phyloP scores from a whole-genome alignment of 1,140 invertebrate species.

The Calosoma granatense region DNA sequence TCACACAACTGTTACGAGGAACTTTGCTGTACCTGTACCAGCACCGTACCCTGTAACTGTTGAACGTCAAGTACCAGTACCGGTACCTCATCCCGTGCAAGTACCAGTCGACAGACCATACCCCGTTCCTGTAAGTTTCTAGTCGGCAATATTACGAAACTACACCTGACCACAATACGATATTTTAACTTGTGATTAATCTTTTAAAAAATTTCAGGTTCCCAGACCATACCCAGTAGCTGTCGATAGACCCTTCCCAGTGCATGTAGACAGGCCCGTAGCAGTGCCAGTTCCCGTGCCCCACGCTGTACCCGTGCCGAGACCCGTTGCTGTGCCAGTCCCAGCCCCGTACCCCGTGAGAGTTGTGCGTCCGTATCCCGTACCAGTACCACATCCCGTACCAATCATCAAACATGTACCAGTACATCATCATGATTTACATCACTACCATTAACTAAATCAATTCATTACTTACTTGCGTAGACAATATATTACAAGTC shows the following conservation, averaged over 20 bases:
- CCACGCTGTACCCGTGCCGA: slow-evolving; percentile 26
- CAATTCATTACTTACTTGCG: too few relatives aligned
- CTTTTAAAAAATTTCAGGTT: slow-evolving; percentile 15
- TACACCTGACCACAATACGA: too few relatives aligned
- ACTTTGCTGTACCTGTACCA: slow-evolving; percentile 23
- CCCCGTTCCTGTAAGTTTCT: slow-evolving; percentile 17
- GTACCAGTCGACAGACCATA: slow-evolving; percentile 19
- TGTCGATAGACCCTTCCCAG: slow-evolving; percentile 23
- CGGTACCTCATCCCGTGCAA: slow-evolving; percentile 19
- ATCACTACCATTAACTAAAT: too few relatives aligned
- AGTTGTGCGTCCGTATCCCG: slow-evolving; percentile 24
- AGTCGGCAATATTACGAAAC: too few relatives aligned
- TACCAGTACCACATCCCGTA: slow-evolving; percentile 22
- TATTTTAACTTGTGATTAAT: too few relatives aligned
- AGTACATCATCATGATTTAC: too few relatives aligned
- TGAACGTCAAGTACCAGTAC: slow-evolving; percentile 23
- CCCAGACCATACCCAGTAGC: slow-evolving; percentile 35
- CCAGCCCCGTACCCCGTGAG: slow-evolving; percentile 21
- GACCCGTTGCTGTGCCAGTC: slow-evolving; percentile 23
- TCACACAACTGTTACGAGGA: slow-evolving; percentile 28
- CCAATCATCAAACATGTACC: slow-evolving; percentile 16
- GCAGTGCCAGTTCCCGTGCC: slow-evolving; percentile 35
- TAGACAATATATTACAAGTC: too few relatives aligned
- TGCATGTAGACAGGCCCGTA: slow-evolving; percentile 26
- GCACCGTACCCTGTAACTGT: slow-evolving; percentile 22